A percentile compares a stretch with the other conserved stretches of the same genome.
phyloP scores from a whole-genome alignment of 1,140 invertebrate species.

The Penaeus japonicus region DNA sequence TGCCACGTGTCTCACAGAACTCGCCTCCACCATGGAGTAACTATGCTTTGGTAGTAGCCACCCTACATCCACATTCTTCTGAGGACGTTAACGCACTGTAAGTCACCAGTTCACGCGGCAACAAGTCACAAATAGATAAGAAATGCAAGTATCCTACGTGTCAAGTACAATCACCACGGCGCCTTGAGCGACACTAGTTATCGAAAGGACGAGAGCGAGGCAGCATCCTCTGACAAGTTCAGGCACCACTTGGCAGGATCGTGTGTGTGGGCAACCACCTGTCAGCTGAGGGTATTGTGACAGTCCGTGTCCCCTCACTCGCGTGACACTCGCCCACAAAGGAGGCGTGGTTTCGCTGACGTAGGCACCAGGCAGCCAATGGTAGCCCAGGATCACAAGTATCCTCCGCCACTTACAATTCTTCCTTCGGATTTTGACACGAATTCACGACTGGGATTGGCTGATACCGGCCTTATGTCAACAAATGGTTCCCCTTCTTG shows the following conservation, averaged over 20 bases:
- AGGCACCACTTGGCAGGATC: neutral
- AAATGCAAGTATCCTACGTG: too few species aligned
- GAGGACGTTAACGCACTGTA: too few species aligned
- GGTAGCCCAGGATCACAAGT: neutral
- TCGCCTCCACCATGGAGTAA: too few species aligned
- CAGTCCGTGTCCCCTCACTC: neutral
- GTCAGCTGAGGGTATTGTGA: neutral
- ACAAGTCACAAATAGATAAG: too few species aligned
- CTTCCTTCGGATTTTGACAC: neutral
- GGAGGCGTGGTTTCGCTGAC: neutral
- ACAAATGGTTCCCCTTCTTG: slow-evolving; percentile 6
- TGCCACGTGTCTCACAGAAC: too few species aligned
- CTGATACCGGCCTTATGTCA: neutral
- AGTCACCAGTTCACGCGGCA: too few species aligned
- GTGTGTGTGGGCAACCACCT: slow-evolving; percentile 1
- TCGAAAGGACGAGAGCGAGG: neutral
- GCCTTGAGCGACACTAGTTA: neutral
- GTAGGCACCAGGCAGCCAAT: neutral
- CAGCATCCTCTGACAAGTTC: neutral
- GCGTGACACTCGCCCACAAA: neutral
- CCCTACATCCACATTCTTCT: too few species aligned
- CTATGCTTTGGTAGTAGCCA: too few species aligned
- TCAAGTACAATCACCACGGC: too few species aligned
- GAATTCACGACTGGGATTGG: neutral
- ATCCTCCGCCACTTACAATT: neutral